Percentiles rank a stretch among this genome's conserved stretches.
phyloP scores from a whole-genome alignment of 2,797 vertebrate species.

The Pipistrellus nathusii region DNA sequence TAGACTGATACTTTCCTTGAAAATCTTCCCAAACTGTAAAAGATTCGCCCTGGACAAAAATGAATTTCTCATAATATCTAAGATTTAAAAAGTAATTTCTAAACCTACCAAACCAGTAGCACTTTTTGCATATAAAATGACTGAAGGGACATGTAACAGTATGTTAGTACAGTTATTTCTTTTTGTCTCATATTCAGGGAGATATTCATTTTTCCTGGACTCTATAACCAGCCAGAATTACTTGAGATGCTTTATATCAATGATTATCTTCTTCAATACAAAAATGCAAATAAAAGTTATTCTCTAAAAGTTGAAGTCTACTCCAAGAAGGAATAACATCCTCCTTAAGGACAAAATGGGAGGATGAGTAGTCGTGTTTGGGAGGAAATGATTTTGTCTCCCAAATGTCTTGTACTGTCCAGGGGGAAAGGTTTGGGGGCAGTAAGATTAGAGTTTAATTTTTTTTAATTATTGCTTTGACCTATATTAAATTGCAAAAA shows the following conservation, averaged over 20 bases:
- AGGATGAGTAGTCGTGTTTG: background rate
- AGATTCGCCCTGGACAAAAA: background rate
- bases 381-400: background rate
- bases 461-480: constrained; percentile 67
- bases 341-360: background rate
- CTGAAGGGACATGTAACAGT: background rate
- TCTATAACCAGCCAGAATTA: background rate
- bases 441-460: constrained; percentile 16
- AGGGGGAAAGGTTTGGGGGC: background rate
- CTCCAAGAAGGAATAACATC: background rate
- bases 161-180: background rate
- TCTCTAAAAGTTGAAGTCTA: background rate
- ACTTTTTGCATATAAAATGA: background rate
- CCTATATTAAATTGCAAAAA: constrained; percentile 60
- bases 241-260: background rate
- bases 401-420: background rate
- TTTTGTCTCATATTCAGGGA: background rate
- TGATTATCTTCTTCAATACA: background rate
- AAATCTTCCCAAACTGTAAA: background rate
- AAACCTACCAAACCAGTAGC: background rate
- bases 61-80: background rate
- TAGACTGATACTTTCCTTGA: background rate
- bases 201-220: background rate
- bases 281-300: background rate
- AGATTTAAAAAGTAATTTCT: background rate